These are phyloP conservation scores for Corythucha ciliata DNA, from an alignment of 2,888 invertebrate genomes.

Conservation along the genomic window DNA sequence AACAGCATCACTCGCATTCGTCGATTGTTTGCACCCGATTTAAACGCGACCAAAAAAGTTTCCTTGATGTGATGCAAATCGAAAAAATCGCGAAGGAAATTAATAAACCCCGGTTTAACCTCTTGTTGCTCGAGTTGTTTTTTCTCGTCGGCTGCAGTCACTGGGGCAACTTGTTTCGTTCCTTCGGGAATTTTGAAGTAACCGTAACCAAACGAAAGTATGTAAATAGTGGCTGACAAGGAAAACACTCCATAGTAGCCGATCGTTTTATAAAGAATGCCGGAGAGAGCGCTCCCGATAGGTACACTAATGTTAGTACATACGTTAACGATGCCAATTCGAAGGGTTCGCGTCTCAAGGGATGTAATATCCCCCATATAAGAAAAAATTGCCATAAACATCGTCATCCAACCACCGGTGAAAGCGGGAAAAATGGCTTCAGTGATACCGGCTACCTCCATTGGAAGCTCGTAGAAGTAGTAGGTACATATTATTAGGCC, in stretches of 20 bases:
- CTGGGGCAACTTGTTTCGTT: conserved; percentile 20
- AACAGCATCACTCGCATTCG: conserved; percentile 64
- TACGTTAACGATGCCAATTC: conserved; percentile 80
- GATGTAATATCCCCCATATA: conserved; percentile 81
- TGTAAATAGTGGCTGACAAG: conserved; percentile 62
- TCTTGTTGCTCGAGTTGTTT: conserved; percentile 19
- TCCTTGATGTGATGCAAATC: conserved; percentile 65
- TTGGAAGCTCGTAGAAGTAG: conserved; percentile 66
- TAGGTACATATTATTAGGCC: conserved; percentile 71
- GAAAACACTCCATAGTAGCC: conserved; percentile 70
- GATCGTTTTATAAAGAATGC: conserved; percentile 49
- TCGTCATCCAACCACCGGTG: conserved; percentile 79
- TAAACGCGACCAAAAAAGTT: conserved; percentile 71
- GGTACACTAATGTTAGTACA: conserved; percentile 82
- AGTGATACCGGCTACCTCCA: conserved; percentile 65
- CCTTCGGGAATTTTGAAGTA: conserved; percentile 58
- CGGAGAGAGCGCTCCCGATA: conserved; percentile 79
- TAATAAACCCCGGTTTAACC: conserved; percentile 44
- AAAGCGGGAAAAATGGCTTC: conserved; percentile 74
- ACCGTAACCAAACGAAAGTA: conserved; percentile 65
- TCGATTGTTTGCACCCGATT: conserved; percentile 62
- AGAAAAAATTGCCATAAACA: conserved; percentile 84
- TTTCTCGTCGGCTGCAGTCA: conserved; percentile 15
- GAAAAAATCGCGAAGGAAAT: conserved; percentile 60
- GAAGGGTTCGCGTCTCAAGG: conserved; percentile 68